phyloP scores from a whole-genome alignment of 2,113 vertebrate species.

The Nothoprocta perdicaria region DNA sequence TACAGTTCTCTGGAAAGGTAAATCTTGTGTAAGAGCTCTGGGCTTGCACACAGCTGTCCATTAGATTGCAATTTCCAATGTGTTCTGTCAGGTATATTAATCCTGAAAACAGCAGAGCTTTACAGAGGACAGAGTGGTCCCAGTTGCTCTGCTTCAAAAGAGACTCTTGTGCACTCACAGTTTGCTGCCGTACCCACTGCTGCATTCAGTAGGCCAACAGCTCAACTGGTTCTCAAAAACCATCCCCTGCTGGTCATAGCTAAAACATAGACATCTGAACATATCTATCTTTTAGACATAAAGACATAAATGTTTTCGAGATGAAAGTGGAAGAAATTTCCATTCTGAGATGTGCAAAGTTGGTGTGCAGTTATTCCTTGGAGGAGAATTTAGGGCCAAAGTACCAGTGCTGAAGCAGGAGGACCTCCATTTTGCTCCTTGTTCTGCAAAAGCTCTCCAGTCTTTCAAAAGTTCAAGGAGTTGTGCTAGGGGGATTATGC shows the following conservation, averaged over 20 bases:
- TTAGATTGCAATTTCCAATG: neutral
- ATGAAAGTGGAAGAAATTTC: neutral
- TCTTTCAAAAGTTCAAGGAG: neutral
- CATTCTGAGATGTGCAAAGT: neutral
- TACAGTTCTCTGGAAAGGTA: conserved; percentile 27
- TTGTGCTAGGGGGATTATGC: neutral
- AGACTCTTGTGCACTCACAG: neutral
- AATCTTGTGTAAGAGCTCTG: neutral
- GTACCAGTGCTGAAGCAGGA: neutral
- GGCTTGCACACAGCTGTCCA: neutral
- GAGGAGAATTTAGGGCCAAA: neutral
- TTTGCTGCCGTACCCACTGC: neutral
- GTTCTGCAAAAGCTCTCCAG: no score
- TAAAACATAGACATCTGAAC: neutral
- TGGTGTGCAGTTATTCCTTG: neutral
- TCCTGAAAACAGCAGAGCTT: neutral
- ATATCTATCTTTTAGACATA: no score
- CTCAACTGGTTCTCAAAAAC: neutral
- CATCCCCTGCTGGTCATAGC: neutral
- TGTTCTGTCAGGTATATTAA: neutral
- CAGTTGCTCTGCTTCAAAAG: conserved; percentile 10
- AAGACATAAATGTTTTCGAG: neutral
- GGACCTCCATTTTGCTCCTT: neutral
- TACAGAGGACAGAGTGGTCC: conserved; percentile 24
- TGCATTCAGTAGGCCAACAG: neutral